Conservation (phyloP, 2,888 invertebrate species). For the Ochropleura leucogaster region DNA sequence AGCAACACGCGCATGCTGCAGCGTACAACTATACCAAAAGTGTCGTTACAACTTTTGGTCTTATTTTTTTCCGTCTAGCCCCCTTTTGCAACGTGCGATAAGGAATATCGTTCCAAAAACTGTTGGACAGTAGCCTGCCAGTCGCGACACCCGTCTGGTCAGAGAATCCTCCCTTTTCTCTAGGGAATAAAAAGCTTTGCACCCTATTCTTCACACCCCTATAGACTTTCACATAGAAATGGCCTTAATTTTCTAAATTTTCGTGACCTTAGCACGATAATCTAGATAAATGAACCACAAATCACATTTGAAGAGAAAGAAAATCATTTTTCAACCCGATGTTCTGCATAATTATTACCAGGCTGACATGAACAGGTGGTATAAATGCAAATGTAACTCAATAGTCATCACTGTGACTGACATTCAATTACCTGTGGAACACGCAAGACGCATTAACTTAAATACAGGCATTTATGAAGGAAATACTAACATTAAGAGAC, state of each 20-base stretch:
- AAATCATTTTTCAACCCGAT: background rate
- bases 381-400: slow-evolving; percentile 51
- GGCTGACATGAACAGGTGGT: slow-evolving; percentile 20
- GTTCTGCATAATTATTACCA: slow-evolving; percentile 7
- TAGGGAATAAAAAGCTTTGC: no score
- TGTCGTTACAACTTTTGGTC: no score
- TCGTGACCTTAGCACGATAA: background rate
- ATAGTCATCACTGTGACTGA: slow-evolving; percentile 48
- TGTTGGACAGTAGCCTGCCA: no score
- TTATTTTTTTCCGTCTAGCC: no score
- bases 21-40: no score
- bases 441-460: slow-evolving; percentile 47
- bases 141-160: no score
- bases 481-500: slow-evolving; percentile 17
- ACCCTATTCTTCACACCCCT: no score
- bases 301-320: background rate
- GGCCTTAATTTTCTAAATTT: background rate
- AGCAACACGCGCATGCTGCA: no score
- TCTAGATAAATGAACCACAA: background rate
- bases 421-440: slow-evolving; percentile 50
- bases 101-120: no score
- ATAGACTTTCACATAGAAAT: no score
- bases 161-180: no score
- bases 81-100: no score
- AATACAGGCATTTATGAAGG: slow-evolving; percentile 36